Percentiles rank a stretch among this genome's conserved stretches.
Evolutionary conservation across 2,113 vertebrate genomes (phyloP).

Genomic region (Elachura formosa): DNA sequence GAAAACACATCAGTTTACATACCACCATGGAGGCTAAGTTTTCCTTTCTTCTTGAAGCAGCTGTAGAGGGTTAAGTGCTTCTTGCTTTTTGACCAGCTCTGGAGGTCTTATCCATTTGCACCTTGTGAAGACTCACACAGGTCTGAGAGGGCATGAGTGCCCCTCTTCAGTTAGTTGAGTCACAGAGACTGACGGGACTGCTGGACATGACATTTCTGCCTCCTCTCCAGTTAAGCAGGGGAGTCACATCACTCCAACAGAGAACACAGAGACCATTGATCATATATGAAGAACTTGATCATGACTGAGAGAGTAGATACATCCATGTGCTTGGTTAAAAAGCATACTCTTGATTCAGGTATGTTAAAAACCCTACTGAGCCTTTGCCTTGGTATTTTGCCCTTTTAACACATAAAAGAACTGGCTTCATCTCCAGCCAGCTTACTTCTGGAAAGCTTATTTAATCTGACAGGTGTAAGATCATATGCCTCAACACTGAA

Average conservation of each 20-base stretch:
- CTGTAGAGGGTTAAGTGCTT: not conserved
- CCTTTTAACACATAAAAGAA: not conserved
- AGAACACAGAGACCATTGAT: not conserved
- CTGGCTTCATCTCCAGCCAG: not conserved
- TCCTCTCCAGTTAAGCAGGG: not conserved
- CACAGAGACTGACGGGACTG: rapidly evolving
- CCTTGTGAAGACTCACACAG: not conserved
- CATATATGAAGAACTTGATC: not conserved
- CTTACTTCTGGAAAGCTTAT: constrained; percentile 1
- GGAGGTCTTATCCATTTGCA: not conserved
- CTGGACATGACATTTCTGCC: not conserved
- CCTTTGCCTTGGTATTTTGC: not conserved
- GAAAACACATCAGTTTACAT: not conserved
- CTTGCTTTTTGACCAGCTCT: not conserved
- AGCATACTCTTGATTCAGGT: not conserved
- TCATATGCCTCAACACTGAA: constrained; percentile 1
- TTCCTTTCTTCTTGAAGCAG: not conserved
- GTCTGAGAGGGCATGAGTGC: not conserved
- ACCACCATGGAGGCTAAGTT: not conserved
- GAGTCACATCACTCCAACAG: not conserved
- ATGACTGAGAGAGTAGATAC: not conserved
- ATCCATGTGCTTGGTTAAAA: not conserved
- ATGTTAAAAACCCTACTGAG: not conserved
- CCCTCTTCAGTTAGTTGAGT: not conserved
- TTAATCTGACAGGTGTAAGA: constrained; percentile 40